A percentile compares a stretch with the other conserved stretches of the same genome.
These are phyloP conservation scores for Celastrina argiolus DNA, from an alignment of 2,888 invertebrate genomes.

Conservation along the genomic window DNA sequence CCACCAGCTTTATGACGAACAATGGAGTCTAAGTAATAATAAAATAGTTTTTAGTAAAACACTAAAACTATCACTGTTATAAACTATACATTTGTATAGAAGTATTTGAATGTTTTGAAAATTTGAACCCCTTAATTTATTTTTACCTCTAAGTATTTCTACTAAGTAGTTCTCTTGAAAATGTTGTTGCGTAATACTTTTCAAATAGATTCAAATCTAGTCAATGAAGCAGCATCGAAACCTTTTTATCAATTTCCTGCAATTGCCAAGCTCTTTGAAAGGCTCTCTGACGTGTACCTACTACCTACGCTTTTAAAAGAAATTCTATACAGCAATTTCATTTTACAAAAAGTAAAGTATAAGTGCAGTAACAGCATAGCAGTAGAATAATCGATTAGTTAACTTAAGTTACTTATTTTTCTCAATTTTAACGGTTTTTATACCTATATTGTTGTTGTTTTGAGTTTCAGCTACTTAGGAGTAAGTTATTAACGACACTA, in stretches of 20 bases:
- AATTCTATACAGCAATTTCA: not conserved
- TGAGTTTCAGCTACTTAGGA: too few species aligned
- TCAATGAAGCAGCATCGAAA: not conserved
- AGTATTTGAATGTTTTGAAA: too few species aligned
- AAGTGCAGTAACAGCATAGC: not conserved
- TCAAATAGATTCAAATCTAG: not conserved
- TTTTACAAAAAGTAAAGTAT: not conserved
- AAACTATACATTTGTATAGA: too few species aligned
- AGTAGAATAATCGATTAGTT: not conserved
- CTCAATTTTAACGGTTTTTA: too few species aligned
- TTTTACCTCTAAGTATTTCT: too few species aligned
- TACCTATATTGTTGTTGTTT: too few species aligned
- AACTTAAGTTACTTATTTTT: not conserved
- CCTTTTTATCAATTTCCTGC: not conserved
- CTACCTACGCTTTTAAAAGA: not conserved
- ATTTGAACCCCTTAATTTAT: too few species aligned
- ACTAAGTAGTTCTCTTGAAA: not conserved
- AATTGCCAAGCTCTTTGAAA: not conserved
- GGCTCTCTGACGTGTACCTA: not conserved
- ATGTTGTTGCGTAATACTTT: not conserved
- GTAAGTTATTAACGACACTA: too few species aligned
- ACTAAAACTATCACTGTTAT: too few species aligned
- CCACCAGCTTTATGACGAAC: too few species aligned
- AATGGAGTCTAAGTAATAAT: too few species aligned
- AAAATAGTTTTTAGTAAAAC: too few species aligned